Percentiles rank a stretch among this genome's conserved stretches.
Conservation (phyloP, 2,797 vertebrate genomes). For the Apogon hyalosoma region DNA sequence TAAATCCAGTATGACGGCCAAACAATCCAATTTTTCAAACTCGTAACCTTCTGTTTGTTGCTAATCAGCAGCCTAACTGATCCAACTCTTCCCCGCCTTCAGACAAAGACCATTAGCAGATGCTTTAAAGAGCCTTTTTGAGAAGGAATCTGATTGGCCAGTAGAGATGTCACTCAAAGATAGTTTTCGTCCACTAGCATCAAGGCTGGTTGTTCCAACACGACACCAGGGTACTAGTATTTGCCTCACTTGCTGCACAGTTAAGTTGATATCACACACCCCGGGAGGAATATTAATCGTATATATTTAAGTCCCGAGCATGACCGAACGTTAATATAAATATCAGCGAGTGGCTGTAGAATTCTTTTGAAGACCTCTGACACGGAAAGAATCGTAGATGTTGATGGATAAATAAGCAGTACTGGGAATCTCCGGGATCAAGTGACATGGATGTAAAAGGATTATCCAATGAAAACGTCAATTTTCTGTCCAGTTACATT, state of each 20-base stretch:
- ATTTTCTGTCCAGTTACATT: no score
- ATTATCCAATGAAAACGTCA: no score
- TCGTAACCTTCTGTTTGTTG: conserved; percentile 89
- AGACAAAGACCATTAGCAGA: conserved; percentile 79
- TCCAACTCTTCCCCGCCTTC: conserved; percentile 76
- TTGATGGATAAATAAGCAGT: no score
- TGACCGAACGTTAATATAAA: no score
- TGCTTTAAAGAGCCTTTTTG: conserved; percentile 76
- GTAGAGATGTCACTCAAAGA: conserved; percentile 64
- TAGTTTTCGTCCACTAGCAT: conserved; percentile 25
- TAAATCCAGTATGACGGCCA: conserved; percentile 61
- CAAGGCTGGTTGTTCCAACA: conserved; percentile 82
- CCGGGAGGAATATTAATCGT: not conserved
- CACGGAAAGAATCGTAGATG: no score
- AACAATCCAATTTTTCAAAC: conserved; percentile 80
- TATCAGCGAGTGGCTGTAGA: no score
- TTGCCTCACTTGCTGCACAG: conserved; percentile 68
- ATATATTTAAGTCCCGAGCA: no score
- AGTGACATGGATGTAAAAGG: no score
- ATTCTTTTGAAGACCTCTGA: no score
- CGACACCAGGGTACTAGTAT: conserved; percentile 63
- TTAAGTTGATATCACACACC: conserved; percentile 62
- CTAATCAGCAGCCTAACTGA: conserved; percentile 83
- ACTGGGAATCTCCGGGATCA: no score
- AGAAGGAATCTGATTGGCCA: conserved; percentile 73